Base-by-base conservation (phyloP, 2,888 invertebrate species). In the Cynaeus angustus region DNA sequence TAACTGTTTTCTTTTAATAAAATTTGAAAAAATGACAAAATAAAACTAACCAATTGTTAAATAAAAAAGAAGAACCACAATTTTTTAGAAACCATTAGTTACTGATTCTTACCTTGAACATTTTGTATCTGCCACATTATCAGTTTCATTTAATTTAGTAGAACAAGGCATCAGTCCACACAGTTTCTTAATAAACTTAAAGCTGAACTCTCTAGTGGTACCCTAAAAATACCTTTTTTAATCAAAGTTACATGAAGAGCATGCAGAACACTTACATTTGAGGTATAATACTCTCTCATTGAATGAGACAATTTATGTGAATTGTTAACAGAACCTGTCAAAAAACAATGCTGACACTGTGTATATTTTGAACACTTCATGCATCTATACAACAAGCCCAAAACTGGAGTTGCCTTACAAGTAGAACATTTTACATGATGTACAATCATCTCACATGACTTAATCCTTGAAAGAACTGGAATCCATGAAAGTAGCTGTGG, bases 271-370 rank as follows among this genome's bases (percentile, higher is more conserved):
- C 26, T n/a, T 81, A 87, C 87, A 81, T 86, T 85, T 4, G 84
- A 84, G 3, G 84, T 84, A 77, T 89, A 90, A 80, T 89, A 90
- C 82, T 91, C 91, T 78, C 89, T 88, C 81, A 91, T 88, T 2
- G 90, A 88, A 83, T 92, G 92, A 50, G 88, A 87, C 43, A 89
- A 80, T 82, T 91, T 91, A 80, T 92, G 92, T 33, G 88, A 87
- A 76, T 88, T 87, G 68, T 87, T 89, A 21, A 84, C 86, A 76
- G 87, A 86, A 1, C 90, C 91, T 66, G 87, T 86, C 68, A 91
- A 88, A 83, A 92, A 92, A 82, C 92, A 92, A 30, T 86, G 84
- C 81, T 92, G 92, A 78, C 92, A 92, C 75, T 91, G 88, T 77
- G 89, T 88, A 79, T 90, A 92, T 68, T 87, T 87, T 37, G 89